Base-by-base conservation (phyloP, 2,113 vertebrate genomes). In the Gopherus evgoodei region DNA sequence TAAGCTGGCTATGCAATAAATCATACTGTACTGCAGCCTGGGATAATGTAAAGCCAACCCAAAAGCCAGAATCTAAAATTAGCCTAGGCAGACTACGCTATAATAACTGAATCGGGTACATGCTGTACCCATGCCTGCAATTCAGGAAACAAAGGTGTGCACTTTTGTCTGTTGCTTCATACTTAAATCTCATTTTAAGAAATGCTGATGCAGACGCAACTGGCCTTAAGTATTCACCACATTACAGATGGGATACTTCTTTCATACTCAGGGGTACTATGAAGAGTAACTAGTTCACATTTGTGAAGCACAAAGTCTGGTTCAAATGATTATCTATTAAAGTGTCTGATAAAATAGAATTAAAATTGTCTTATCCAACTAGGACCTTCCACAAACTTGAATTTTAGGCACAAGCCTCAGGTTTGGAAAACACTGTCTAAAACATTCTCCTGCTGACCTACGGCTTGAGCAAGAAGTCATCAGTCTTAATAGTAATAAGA, bases 21-120 rank as follows among this genome's bases (percentile, higher is more conserved):
- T 96, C 93, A 91, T 47, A 6, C 19, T 1, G 4, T 21, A 79
- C 82, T 21, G 10, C 85, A 75, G 84, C 81, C 95, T 97, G 82
- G 56, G 94, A 83, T 91, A 69, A 76, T 94, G 59, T 82, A 90
- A 82, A 69, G 21, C 91, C 86, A 94, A 84, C 89, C 86, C 93
- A 86, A n/a, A 94, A 65, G 81, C 19, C 82, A 27, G 47, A 88
- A 38, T 95, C 97, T 98, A 98, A 98, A 97, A 97, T 98, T 98
- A 97, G 93, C 44, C 84, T 95, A 79, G 49, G 59, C 91, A 95
- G 95, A 97, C 92, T 90, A 91, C 79, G 5, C 72, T 89, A 81
- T 80, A 69, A 90, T 5, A 95, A 50, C 81, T 81, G 53, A 93
- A 83, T 13, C 72, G 24, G 90, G 92, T 96, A 95, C 54, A 0